A percentile compares a stretch with the other conserved stretches of the same genome.
Conservation (phyloP, 2,888 invertebrate species). For the Drosophila birchii region DNA sequence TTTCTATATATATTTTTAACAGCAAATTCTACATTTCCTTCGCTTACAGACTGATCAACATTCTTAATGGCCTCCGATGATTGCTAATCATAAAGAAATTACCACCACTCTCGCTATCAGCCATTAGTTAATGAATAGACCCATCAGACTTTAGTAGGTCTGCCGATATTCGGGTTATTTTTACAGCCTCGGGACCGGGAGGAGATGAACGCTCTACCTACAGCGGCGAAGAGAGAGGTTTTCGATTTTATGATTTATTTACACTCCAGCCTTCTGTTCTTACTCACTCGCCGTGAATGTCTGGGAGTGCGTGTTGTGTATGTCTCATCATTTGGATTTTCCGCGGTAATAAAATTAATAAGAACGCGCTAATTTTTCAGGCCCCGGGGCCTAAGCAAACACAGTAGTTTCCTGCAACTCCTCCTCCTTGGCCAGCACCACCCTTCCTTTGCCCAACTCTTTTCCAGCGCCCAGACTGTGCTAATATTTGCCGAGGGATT, state of each 20-base stretch:
- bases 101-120: conserved; percentile 28
- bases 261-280: conserved; percentile 61
- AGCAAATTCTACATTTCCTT: too few species aligned
- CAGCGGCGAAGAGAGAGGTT: conserved; percentile 44
- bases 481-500: conserved; percentile 71
- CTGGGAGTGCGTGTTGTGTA: conserved; percentile 37
- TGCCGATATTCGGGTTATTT: conserved; percentile 33
- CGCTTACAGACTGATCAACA: background rate
- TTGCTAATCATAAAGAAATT: conserved; percentile 29
- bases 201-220: conserved; percentile 54
- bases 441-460: conserved; percentile 51
- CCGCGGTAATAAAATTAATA: conserved; percentile 84
- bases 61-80: conserved; percentile 5
- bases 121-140: conserved; percentile 36
- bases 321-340: conserved; percentile 73
- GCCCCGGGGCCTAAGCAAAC: conserved; percentile 54
- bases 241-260: conserved; percentile 75
- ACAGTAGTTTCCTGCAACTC: conserved; percentile 34
- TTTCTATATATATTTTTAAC: background rate
- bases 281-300: conserved; percentile 25
- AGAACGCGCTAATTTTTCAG: conserved; percentile 83
- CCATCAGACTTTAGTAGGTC: conserved; percentile 49
- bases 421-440: conserved; percentile 9
- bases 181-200: conserved; percentile 34
- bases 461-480: conserved; percentile 60